Evolutionary conservation across 2,113 vertebrate genomes (phyloP).

Genomic region (Mirounga angustirostris): DNA sequence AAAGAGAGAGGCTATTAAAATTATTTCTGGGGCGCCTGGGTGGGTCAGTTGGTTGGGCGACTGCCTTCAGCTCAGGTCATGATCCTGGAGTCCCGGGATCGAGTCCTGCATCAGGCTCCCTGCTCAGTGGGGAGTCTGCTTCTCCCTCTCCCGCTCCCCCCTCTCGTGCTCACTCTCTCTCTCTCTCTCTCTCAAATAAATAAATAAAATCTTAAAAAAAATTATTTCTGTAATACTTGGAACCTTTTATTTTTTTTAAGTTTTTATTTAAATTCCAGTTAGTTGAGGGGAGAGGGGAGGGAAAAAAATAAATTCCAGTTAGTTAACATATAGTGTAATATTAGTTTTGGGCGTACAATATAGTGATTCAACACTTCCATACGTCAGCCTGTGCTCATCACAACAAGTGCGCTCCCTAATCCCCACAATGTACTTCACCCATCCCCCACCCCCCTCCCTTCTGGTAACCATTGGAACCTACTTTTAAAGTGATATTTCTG

Average conservation of each 20-base stretch:
- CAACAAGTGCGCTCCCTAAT: neutral
- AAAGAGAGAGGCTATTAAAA: slow-evolving; percentile 32
- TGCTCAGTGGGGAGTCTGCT: too few species aligned
- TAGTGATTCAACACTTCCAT: neutral
- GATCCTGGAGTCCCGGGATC: too few species aligned
- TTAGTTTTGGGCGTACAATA: neutral
- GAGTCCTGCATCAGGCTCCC: too few species aligned
- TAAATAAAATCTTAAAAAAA: too few species aligned
- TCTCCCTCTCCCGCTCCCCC: too few species aligned
- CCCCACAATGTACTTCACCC: neutral
- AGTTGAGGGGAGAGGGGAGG: neutral
- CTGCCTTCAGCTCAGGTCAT: too few species aligned
- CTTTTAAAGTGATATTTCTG: slow-evolving; percentile 38
- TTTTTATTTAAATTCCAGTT: neutral
- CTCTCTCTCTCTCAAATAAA: too few species aligned
- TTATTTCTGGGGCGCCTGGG: neutral
- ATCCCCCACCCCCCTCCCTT: neutral
- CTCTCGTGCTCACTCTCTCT: too few species aligned
- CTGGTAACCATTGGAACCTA: neutral
- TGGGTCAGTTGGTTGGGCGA: too few species aligned
- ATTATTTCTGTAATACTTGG: neutral
- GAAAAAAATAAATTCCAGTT: neutral
- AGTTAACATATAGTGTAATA: neutral
- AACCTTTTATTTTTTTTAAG: neutral
- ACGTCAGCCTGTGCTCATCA: neutral